Conservation (phyloP, 2,888 invertebrate genomes). For the Eristalinus sepulchralis region DNA sequence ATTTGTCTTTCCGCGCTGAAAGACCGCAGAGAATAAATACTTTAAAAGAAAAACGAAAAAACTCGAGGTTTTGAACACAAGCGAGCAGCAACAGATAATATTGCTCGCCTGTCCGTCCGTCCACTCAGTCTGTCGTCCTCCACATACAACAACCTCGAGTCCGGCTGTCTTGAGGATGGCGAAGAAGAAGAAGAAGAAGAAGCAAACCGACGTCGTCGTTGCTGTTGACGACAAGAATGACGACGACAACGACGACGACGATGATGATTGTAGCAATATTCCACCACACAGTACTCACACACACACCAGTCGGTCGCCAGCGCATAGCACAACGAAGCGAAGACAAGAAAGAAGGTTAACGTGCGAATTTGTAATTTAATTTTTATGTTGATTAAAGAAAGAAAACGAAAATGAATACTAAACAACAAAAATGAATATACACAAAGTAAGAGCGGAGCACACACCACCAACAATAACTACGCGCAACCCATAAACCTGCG, state of each 20-base stretch:
- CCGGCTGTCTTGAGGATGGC: conserved; percentile 1
- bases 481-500: conserved; percentile 48
- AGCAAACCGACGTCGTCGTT: not conserved
- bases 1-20: conserved; percentile 16
- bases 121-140: not conserved
- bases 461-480: conserved; percentile 50
- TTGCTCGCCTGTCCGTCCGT: conserved; percentile 16
- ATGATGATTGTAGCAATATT: conserved; percentile 25
- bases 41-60: conserved; percentile 26
- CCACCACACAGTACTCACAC: not conserved
- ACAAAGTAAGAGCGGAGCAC: conserved; percentile 40
- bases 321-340: conserved; percentile 16
- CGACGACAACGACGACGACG: conserved; percentile 19
- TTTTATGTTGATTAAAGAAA: conserved; percentile 69
- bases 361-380: conserved; percentile 71
- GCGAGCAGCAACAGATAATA: conserved; percentile 61
- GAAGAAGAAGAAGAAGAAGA: not conserved
- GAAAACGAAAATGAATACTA: conserved; percentile 63
- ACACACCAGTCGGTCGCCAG: not conserved
- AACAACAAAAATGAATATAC: conserved; percentile 46
- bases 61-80: conserved; percentile 44
- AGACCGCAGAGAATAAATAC: conserved; percentile 60
- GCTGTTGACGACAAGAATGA: not conserved
- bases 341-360: conserved; percentile 60
- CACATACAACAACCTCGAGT: conserved; percentile 9